Evolutionary conservation across 2,888 invertebrate genomes (phyloP), one percentile per base, ranked within the genome.

Genomic region (Tachina fera): DNA sequence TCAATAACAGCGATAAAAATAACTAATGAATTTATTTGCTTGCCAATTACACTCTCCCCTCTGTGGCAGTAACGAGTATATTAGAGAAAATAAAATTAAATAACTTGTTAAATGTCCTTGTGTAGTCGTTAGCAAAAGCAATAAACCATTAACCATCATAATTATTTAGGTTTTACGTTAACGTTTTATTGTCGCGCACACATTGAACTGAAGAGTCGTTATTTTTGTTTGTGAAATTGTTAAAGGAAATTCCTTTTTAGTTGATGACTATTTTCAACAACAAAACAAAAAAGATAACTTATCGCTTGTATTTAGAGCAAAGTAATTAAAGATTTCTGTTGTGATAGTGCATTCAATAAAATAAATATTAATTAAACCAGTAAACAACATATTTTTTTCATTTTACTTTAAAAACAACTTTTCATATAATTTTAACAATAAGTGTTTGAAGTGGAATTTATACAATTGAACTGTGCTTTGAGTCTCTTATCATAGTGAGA

Each of bases 1-100:
- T 47, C 65, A 72, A 65, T 65, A 72, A 63, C 39, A 47, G 58
- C 72, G 80, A 72, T 74, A 80, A 51, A 67, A 74, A 51, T 58
- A 80, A 67, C n/a, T 58, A 74, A 74, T 63, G 41, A 74, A 67
- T 74, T 71, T 72, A n/a, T 56, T 71, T 79, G 10, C 31, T 65
- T 16, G n/a, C 41, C 51, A 8, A n/a, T 22, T 58, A 0, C 39
- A 5, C 14, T n/a, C 14, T n/a, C 45, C 13, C 9, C 51, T 63
- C 31, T 13, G 10, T 41, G 31, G 14, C 19, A 9, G 67, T 31
- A 39, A 56, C 1, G 13, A 56, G 14, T 49, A n/a, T 41, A 70
- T 60, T 22, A 61, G 49, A 61, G 31, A 6, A 70, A 70, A 70
- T 16, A 0, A 68, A 49, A 67, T 77, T 47, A 41, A 77, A 39